These are phyloP conservation scores for Idaea aversata DNA, from an alignment of 2,888 invertebrate genomes.

Conservation along the genomic window DNA sequence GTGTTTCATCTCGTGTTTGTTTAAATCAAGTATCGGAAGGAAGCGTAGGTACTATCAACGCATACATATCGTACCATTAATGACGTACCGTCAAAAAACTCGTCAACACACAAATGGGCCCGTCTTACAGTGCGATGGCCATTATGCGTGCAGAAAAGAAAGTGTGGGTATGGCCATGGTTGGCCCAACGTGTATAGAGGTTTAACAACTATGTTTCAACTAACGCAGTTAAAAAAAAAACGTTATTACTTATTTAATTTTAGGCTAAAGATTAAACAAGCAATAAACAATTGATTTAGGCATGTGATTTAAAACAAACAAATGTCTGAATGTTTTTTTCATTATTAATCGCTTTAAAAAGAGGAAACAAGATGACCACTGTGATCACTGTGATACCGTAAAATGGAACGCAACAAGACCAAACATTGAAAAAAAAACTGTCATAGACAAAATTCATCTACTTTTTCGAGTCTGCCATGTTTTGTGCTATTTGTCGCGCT, in stretches of 20 bases:
- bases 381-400: conserved; percentile 15
- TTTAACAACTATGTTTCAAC: not conserved
- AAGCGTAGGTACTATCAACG: no score
- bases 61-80: no score
- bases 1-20: no score
- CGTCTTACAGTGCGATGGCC: no score
- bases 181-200: not conserved
- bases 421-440: conserved; percentile 60
- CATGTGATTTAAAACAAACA: not conserved
- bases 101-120: no score
- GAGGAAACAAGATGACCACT: not conserved
- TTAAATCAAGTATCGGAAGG: no score
- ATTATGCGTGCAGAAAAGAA: no score
- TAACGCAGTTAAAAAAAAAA: not conserved
- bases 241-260: no score
- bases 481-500: conserved; percentile 81
- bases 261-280: not conserved
- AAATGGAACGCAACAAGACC: conserved; percentile 34
- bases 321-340: no score
- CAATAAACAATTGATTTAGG: not conserved
- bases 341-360: no score
- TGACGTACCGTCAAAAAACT: no score
- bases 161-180: not conserved
- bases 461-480: conserved; percentile 79
- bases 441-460: conserved; percentile 72